Conservation (phyloP, 2,797 vertebrate genomes). For the Eulemur rubriventer region DNA sequence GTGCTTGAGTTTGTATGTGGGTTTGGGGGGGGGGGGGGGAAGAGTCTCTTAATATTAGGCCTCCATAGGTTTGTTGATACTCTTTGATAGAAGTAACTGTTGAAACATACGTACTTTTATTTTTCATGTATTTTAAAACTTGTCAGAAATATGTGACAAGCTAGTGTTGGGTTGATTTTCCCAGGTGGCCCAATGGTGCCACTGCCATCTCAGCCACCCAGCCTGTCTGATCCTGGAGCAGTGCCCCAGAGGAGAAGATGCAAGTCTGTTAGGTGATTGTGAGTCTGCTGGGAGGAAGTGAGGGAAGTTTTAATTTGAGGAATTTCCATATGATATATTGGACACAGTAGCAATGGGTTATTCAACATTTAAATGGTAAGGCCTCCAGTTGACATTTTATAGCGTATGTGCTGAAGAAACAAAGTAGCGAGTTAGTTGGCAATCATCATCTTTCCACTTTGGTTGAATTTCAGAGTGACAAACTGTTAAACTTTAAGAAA, state of each 20-base stretch:
- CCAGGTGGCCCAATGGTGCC: not conserved
- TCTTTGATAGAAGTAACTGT: not conserved
- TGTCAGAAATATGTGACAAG: not conserved
- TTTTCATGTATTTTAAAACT: not conserved
- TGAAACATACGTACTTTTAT: not conserved
- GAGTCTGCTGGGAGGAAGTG: not conserved
- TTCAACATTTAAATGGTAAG: not conserved
- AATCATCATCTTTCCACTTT: not conserved
- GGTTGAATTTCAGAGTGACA: not conserved
- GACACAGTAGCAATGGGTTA: not conserved
- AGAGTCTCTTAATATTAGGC: not conserved
- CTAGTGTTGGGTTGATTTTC: not conserved
- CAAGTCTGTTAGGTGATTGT: not conserved
- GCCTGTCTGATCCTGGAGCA: no score
- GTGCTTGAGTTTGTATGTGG: not conserved
- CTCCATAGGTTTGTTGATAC: not conserved
- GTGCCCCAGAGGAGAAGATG: no score
- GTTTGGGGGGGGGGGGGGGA: no score
- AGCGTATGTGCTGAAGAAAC: not conserved
- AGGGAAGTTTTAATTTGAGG: not conserved
- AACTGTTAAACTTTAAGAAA: not conserved
- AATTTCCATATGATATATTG: not conserved
- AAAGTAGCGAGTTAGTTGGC: not conserved
- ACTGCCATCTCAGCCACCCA: accelerated
- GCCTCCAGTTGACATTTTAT: not conserved